Conservation (phyloP, 2,797 vertebrate genomes). For the Eulemur mongoz region DNA sequence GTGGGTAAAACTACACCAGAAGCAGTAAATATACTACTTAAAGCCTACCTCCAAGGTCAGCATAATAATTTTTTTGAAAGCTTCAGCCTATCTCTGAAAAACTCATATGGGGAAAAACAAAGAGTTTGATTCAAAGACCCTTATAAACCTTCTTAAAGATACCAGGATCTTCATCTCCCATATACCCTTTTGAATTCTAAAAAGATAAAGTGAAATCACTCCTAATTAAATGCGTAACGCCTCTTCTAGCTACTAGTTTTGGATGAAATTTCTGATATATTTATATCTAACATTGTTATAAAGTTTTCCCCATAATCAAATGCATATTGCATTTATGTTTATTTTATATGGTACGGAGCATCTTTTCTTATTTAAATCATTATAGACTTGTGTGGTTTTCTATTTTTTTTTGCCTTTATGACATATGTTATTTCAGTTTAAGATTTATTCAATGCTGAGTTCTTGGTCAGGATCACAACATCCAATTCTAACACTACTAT, state of each 20-base stretch:
- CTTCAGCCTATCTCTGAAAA: neutral
- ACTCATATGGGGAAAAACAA: neutral
- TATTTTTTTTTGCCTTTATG: neutral
- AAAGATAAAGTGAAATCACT: neutral
- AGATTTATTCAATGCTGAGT: neutral
- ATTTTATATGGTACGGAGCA: neutral
- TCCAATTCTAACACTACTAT: neutral
- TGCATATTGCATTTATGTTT: neutral
- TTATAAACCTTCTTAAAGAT: neutral
- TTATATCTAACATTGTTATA: neutral
- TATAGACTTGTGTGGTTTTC: neutral
- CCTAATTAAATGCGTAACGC: neutral
- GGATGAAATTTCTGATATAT: neutral
- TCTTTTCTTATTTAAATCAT: neutral
- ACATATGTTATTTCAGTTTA: neutral
- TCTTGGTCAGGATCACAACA: neutral
- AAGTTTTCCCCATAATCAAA: neutral
- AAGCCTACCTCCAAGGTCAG: neutral
- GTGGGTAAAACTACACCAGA: slow-evolving; percentile 20
- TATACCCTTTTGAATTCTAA: neutral
- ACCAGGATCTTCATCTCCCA: neutral
- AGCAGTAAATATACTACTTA: slow-evolving; percentile 29
- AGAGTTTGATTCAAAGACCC: neutral
- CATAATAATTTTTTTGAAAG: neutral
- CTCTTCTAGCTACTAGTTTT: neutral